phyloP scores from a whole-genome alignment of 2,797 vertebrate genomes.

The Microctenopoma stevenorrisi region DNA sequence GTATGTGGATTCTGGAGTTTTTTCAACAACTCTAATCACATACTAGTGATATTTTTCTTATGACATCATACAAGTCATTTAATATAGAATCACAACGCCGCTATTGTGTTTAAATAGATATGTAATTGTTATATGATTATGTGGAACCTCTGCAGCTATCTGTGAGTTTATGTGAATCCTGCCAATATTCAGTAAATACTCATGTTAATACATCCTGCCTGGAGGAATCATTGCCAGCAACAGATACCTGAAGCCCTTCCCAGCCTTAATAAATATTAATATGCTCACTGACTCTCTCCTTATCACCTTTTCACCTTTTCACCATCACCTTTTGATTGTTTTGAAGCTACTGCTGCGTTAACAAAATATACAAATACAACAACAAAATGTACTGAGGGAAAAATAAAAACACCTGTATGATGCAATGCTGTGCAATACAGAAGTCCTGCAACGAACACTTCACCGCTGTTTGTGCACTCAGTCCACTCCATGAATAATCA shows the following conservation, averaged over 20 bases:
- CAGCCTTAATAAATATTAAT: slow-evolving; percentile 51
- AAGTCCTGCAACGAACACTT: slow-evolving; percentile 35
- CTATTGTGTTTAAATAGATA: neutral
- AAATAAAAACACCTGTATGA: slow-evolving; percentile 60
- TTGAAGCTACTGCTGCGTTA: slow-evolving; percentile 47
- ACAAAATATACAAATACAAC: slow-evolving; percentile 54
- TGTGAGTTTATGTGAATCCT: neutral
- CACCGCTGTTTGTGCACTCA: slow-evolving; percentile 26
- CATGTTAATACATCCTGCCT: neutral
- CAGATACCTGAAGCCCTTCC: slow-evolving; percentile 15
- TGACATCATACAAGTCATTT: neutral
- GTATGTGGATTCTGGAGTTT: neutral
- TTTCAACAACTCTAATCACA: neutral
- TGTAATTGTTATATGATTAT: neutral
- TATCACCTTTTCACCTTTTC: slow-evolving; percentile 46
- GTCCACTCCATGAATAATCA: slow-evolving; percentile 3
- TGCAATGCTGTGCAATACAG: slow-evolving; percentile 64
- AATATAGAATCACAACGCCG: neutral
- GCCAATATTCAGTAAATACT: neutral
- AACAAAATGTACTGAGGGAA: slow-evolving; percentile 36
- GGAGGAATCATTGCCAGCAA: neutral
- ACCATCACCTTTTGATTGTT: slow-evolving; percentile 59
- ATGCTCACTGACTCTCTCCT: slow-evolving; percentile 23
- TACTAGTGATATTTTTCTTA: neutral
- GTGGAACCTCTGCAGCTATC: neutral